phyloP scores from a whole-genome alignment of 2,888 invertebrate genomes.

The Schizotus pectinicornis region DNA sequence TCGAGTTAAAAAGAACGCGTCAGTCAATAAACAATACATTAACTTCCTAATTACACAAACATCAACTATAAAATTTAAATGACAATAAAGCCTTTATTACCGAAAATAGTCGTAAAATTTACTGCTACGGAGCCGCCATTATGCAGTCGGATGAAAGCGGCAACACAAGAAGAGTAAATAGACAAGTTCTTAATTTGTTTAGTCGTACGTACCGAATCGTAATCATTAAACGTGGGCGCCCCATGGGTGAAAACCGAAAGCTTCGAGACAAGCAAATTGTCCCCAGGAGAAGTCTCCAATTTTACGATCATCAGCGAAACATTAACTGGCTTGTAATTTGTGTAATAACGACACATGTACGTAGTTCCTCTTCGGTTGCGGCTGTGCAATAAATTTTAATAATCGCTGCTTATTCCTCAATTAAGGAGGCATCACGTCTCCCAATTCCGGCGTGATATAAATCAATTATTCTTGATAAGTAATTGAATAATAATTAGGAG shows the following conservation, averaged over 20 bases:
- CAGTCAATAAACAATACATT: slow-evolving; percentile 2
- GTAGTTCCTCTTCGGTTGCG: slow-evolving; percentile 11
- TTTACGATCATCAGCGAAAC: slow-evolving; percentile 2
- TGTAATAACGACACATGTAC: not conserved
- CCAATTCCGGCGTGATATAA: slow-evolving; percentile 32
- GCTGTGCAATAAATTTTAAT: slow-evolving; percentile 18
- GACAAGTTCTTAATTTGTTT: not conserved
- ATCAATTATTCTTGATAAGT: slow-evolving; percentile 40
- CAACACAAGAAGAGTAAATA: not conserved
- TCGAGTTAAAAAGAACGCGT: not conserved
- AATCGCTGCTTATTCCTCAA: slow-evolving; percentile 19
- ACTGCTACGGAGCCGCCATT: slow-evolving; percentile 3
- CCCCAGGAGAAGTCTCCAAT: slow-evolving; percentile 4
- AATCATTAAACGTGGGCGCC: not conserved
- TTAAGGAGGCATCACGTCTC: slow-evolving; percentile 20
- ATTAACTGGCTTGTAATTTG: not conserved
- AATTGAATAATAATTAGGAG: slow-evolving; percentile 42
- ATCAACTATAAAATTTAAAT: slow-evolving; percentile 6
- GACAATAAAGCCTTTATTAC: slow-evolving; percentile 3
- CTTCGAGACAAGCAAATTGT: not conserved
- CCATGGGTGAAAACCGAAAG: slow-evolving; percentile 1
- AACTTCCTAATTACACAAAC: not conserved
- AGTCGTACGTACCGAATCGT: not conserved
- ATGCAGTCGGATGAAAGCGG: not conserved
- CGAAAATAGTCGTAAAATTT: slow-evolving; percentile 12